Base-by-base conservation (phyloP, 2,888 invertebrate species). In the Erebia aethiops region DNA sequence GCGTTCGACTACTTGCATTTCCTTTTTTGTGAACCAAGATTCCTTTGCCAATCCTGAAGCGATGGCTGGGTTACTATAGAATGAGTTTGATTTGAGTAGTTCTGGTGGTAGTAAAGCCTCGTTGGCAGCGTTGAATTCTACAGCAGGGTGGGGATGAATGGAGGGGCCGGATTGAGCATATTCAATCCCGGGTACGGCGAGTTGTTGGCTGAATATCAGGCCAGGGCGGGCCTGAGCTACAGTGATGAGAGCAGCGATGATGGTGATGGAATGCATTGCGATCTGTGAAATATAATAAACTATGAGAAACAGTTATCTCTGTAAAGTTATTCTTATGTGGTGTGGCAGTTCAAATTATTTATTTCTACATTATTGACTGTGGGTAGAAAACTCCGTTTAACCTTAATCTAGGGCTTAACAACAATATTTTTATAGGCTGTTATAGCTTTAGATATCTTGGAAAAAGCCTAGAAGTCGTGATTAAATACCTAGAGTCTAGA, bases 21-120 rank as follows among this genome's bases (percentile, higher is more conserved):
- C 97, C 81, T 96, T 96, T 76, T 96, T 94, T 0, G 95, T 94
- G 77, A 97, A 95, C 96, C 97, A 97, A 0, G 97, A 97, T 79
- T 96, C 96, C 79, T 95, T 95, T 1, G 97, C 97, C 11, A 97
- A 90, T 0, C 95, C 95, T 8, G 95, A 95, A 8, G 96, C 97
- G 13, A 97, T 94, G 1, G 92, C 86, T 0, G 97, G 97, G 87
- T 97, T 96, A 79, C 96, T 96, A 84, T 97, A 97, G 85, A 97
- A 97, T 8, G 91, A 90, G 61, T 94, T 94, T 35, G 95, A 91
- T 82, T 96, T 96, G 65, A 94, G 88, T 43, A 96, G 87, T 72
- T 96, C 95, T 0, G 94, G 88, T 0, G 97, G 97, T n/a, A 97
- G 89, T 63, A 95, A 93, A 0, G 96, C 94, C 81, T 97, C 97